A percentile compares a stretch with the other conserved stretches of the same genome.
Evolutionary conservation across 2,113 vertebrate species (phyloP).

Genomic region (Girardinichthys multiradiatus): DNA sequence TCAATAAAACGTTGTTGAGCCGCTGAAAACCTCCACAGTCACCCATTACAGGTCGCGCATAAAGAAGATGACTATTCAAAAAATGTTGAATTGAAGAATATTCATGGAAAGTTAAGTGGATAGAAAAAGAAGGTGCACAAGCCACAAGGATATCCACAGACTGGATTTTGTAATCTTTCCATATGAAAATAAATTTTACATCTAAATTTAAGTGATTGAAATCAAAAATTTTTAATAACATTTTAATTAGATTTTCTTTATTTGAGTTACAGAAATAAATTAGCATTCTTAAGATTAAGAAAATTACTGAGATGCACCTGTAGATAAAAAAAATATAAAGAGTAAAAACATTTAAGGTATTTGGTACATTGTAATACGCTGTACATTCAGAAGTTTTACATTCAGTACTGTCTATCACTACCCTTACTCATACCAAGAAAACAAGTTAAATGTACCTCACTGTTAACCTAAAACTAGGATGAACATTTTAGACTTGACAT

Average conservation of each 20-base stretch:
- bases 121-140: background rate
- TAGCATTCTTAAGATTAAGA: background rate
- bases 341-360: background rate
- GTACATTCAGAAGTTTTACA: background rate
- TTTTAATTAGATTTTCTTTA: too few species aligned
- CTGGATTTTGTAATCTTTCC: background rate
- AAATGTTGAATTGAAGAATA: too few species aligned
- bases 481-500: background rate
- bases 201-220: background rate
- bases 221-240: too few species aligned
- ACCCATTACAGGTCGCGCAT: too few species aligned
- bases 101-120: too few species aligned
- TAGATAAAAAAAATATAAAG: background rate
- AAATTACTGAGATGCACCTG: background rate
- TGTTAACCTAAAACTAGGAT: background rate
- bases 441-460: background rate
- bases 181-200: background rate
- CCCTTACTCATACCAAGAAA: background rate
- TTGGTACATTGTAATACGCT: background rate
- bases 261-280: too few species aligned
- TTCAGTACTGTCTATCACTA: background rate
- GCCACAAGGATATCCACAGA: background rate
- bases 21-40: background rate
- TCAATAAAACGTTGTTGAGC: background rate
- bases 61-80: too few species aligned